Conservation (phyloP, 2,888 invertebrate species). For the Ypsolopha sequella region DNA sequence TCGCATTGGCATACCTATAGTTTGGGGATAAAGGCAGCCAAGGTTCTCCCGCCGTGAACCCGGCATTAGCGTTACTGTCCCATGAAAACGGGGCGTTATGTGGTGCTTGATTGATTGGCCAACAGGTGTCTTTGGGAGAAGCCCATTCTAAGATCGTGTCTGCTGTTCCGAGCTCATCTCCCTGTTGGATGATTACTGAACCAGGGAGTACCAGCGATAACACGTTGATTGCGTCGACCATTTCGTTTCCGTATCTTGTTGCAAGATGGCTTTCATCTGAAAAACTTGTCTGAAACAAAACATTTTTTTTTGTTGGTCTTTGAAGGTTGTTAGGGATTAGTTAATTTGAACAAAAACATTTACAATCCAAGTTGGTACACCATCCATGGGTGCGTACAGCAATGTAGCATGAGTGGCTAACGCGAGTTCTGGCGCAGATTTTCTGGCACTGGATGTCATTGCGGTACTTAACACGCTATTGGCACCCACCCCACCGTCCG, state of each 20-base stretch:
- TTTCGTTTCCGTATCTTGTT: slow-evolving; percentile 74
- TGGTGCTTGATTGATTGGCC: slow-evolving; percentile 39
- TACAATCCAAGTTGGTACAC: slow-evolving; percentile 43
- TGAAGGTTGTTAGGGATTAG: too few relatives aligned
- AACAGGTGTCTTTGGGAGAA: slow-evolving; percentile 54
- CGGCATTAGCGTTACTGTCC: slow-evolving; percentile 55
- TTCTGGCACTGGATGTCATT: slow-evolving; percentile 22
- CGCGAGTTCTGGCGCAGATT: slow-evolving; percentile 31
- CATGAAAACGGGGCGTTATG: slow-evolving; percentile 51
- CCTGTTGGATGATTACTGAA: slow-evolving; percentile 82
- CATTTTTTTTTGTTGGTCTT: neutral
- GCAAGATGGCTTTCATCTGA: slow-evolving; percentile 38
- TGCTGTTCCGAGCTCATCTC: slow-evolving; percentile 78
- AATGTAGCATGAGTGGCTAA: slow-evolving; percentile 34
- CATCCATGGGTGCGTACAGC: slow-evolving; percentile 34
- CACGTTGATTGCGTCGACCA: slow-evolving; percentile 78
- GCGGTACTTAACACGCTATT: slow-evolving; percentile 41
- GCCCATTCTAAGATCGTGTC: slow-evolving; percentile 68
- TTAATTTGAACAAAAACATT: slow-evolving; percentile 15
- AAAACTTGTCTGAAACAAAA: slow-evolving; percentile 38
- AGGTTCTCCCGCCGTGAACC: slow-evolving; percentile 67
- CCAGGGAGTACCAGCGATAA: slow-evolving; percentile 80
- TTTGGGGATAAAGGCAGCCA: slow-evolving; percentile 79
- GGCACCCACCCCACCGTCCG: slow-evolving; percentile 37
- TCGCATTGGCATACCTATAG: slow-evolving; percentile 73